Conservation (phyloP, 1,140 invertebrate genomes). For the Condylostylus longicornis region DNA sequence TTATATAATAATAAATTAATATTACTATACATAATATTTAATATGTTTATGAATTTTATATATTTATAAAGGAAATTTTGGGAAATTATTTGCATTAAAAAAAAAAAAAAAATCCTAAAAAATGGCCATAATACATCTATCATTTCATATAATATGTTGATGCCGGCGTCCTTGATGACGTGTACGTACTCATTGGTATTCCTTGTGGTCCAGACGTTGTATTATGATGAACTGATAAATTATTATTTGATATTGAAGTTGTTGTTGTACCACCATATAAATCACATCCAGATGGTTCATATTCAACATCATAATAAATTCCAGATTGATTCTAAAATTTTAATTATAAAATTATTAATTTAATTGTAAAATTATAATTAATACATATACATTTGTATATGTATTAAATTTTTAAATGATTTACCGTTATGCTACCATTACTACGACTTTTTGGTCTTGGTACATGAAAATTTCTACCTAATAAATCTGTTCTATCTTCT, state of each 20-base stretch:
- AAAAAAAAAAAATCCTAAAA: no score
- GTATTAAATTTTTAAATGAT: conserved; percentile 10
- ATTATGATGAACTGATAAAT: conserved; percentile 22
- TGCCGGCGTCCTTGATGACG: conserved; percentile 31
- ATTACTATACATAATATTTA: no score
- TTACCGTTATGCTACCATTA: conserved; percentile 49
- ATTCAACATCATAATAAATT: conserved; percentile 77
- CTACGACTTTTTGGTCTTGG: conserved; percentile 64
- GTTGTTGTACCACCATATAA: conserved; percentile 20
- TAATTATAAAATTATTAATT: neutral
- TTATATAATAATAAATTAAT: no score
- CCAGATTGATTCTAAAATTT: conserved; percentile 59
- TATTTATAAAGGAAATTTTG: no score
- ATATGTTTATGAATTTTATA: no score
- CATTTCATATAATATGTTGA: conserved; percentile 31
- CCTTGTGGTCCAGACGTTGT: conserved; percentile 40
- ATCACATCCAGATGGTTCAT: conserved; percentile 48
- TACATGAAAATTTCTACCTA: conserved; percentile 48
- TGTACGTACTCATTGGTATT: conserved; percentile 57
- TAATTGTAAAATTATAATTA: neutral
- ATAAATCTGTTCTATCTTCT: conserved; percentile 56
- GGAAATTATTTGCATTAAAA: no score
- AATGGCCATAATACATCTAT: no score
- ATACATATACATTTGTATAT: neutral
- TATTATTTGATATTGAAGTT: conserved; percentile 26